Percentiles rank a stretch among this genome's conserved stretches.
Evolutionary conservation across 2,888 invertebrate species (phyloP).

Genomic region (Halictus quadricinctus): DNA sequence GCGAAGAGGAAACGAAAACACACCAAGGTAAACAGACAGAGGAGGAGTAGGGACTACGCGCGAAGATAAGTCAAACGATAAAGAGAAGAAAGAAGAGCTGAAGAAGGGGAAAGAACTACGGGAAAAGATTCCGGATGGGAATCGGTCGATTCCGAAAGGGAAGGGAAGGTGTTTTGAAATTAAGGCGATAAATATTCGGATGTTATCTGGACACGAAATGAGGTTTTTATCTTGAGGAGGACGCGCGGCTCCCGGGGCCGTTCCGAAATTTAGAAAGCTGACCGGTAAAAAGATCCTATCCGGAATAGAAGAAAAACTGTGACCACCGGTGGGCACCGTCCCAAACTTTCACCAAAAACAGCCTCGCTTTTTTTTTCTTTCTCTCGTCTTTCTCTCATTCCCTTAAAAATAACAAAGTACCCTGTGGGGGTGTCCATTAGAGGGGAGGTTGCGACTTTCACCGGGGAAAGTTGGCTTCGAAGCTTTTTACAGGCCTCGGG

Average conservation of each 20-base stretch:
- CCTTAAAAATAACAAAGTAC: conserved; percentile 57
- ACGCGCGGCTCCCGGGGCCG: not conserved
- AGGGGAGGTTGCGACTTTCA: conserved; percentile 58
- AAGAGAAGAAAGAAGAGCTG: not conserved
- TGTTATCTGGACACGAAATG: conserved; percentile 13
- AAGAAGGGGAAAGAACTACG: not conserved
- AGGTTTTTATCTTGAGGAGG: conserved; percentile 7
- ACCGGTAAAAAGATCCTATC: conserved; percentile 38
- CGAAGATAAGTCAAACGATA: not conserved
- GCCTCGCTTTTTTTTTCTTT: conserved; percentile 19
- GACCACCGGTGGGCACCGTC: conserved; percentile 21
- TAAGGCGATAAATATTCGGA: not conserved
- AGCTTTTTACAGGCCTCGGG: conserved; percentile 52
- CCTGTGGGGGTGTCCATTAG: conserved; percentile 26
- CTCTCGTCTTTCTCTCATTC: conserved; percentile 25
- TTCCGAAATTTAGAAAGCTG: conserved; percentile 45
- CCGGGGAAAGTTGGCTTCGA: conserved; percentile 44
- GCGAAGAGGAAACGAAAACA: not conserved
- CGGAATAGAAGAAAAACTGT: conserved; percentile 41
- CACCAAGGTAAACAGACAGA: not conserved
- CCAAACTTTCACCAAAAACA: conserved; percentile 63
- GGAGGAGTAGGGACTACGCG: not conserved
- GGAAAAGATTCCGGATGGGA: not conserved
- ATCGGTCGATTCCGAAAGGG: not conserved
- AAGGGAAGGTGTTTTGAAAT: conserved; percentile 5